Conservation (phyloP, 2,113 vertebrate species). For the Acinonyx jubatus region DNA sequence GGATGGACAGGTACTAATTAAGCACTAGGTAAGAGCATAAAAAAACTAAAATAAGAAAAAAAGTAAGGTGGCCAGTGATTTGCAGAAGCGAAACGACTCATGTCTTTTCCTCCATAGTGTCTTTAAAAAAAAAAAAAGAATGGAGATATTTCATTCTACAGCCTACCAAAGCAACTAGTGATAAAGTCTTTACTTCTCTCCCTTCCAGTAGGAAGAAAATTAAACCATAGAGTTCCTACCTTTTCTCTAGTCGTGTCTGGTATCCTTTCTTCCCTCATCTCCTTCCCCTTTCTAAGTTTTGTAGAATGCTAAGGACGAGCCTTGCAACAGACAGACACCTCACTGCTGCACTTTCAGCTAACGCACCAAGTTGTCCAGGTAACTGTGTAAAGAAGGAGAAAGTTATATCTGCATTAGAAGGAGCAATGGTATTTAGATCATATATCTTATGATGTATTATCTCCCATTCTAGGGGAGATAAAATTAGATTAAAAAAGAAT, state of each 20-base stretch:
- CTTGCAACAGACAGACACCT: background rate
- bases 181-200: background rate
- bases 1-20: background rate
- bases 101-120: background rate
- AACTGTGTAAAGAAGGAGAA: background rate
- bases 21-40: background rate
- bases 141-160: background rate
- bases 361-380: background rate
- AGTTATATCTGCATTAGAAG: background rate
- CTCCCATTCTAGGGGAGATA: background rate
- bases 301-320: background rate
- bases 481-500: background rate
- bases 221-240: background rate
- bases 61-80: background rate
- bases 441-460: background rate
- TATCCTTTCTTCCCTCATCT: background rate
- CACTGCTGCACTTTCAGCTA: background rate
- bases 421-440: background rate
- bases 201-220: background rate
- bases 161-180: background rate
- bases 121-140: background rate
- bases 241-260: background rate
- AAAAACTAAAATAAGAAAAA: background rate
- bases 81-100: background rate
- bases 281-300: background rate